Conservation (phyloP, 2,797 vertebrate genomes). For the Gallirallus australis region DNA sequence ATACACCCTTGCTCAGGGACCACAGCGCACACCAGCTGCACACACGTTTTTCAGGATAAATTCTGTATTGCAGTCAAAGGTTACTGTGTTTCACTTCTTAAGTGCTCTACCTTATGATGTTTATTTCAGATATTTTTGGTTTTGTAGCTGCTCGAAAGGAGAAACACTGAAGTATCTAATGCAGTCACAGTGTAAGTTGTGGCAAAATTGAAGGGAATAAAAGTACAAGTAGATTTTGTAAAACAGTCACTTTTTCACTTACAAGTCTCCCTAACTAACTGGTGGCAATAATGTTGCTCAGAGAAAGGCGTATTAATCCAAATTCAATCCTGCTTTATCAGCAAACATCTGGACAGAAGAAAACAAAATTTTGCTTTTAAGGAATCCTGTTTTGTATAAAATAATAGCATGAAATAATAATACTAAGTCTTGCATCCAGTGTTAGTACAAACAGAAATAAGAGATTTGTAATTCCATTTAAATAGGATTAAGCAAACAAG, state of each 20-base stretch:
- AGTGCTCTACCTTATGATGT: background rate
- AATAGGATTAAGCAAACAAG: background rate
- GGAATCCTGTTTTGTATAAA: background rate
- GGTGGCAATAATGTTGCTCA: background rate
- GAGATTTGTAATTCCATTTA: background rate
- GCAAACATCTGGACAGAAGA: background rate
- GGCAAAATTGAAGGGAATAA: background rate
- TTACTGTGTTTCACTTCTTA: background rate
- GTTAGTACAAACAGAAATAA: background rate
- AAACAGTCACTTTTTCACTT: background rate
- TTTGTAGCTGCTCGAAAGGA: background rate
- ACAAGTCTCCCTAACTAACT: background rate
- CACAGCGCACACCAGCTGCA: background rate
- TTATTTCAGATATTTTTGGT: background rate
- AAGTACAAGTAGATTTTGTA: background rate
- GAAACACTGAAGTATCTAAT: background rate
- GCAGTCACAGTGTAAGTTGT: background rate
- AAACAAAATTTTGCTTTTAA: background rate
- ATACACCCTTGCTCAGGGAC: accelerated
- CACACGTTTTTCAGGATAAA: background rate
- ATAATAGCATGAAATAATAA: background rate
- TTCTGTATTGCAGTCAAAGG: background rate
- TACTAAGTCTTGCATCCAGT: background rate
- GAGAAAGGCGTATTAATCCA: background rate
- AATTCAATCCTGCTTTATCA: background rate